phyloP scores from a whole-genome alignment of 2,888 invertebrate genomes.

The Napeogenes inachia region DNA sequence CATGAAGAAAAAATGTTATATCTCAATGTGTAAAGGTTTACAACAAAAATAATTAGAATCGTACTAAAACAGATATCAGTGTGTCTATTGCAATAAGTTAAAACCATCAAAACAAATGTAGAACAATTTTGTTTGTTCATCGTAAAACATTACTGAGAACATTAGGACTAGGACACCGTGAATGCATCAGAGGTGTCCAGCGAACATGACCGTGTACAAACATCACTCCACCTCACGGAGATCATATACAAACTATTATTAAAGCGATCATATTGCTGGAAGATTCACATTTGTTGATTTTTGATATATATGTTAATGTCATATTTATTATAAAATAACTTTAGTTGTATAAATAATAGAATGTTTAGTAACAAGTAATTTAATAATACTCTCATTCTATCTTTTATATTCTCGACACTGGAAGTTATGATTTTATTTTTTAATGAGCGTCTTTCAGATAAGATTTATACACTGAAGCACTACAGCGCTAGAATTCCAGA shows the following conservation, averaged over 20 bases:
- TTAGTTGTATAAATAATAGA: too few species aligned
- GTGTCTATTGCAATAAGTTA: background rate
- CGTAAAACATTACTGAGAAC: slow-evolving; percentile 50
- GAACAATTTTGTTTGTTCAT: slow-evolving; percentile 27
- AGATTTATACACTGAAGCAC: slow-evolving; percentile 25
- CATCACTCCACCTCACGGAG: slow-evolving; percentile 47
- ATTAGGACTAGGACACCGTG: slow-evolving; percentile 37
- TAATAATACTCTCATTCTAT: background rate
- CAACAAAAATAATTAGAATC: too few species aligned
- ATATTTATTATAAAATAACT: too few species aligned
- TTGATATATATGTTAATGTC: too few species aligned
- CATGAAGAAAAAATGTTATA: too few species aligned
- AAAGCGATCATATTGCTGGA: slow-evolving; percentile 8
- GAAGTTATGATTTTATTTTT: background rate
- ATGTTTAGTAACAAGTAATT: too few species aligned
- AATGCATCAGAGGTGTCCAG: slow-evolving; percentile 65
- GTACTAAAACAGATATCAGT: too few species aligned
- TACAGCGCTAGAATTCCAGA: slow-evolving; percentile 33
- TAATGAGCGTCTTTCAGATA: slow-evolving; percentile 3
- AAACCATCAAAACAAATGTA: slow-evolving; percentile 9
- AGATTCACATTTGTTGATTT: too few species aligned
- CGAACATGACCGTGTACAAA: slow-evolving; percentile 56
- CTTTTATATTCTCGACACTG: background rate
- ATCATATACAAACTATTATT: slow-evolving; percentile 22
- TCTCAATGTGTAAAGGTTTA: too few species aligned